Percentiles rank a stretch among this genome's conserved stretches.
Evolutionary conservation across 2,797 vertebrate genomes (phyloP).

Genomic region (Taeniopygia guttata): DNA sequence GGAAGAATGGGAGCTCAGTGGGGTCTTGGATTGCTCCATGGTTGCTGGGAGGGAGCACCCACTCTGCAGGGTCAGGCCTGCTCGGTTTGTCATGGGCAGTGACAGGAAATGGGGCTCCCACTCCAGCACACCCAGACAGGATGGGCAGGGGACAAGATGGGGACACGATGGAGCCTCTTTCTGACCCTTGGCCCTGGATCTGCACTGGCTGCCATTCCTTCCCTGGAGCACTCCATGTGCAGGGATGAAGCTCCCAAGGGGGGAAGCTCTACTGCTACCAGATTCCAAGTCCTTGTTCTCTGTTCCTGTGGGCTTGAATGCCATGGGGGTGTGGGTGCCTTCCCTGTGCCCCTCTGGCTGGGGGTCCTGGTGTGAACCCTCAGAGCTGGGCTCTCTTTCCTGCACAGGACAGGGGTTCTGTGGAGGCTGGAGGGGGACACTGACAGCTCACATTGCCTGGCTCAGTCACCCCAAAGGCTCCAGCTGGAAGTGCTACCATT

Average conservation of each 20-base stretch:
- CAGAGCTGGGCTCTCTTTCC: background rate
- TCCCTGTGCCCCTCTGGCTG: background rate
- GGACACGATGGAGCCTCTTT: rapidly evolving
- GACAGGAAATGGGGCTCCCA: background rate
- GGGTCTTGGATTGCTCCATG: background rate
- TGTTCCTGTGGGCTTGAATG: background rate
- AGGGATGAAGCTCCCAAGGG: background rate
- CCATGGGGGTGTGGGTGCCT: too few relatives aligned
- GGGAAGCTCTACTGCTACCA: background rate
- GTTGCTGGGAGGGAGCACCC: background rate
- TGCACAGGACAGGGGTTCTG: background rate
- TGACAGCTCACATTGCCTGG: background rate
- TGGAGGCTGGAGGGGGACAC: background rate
- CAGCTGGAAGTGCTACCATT: background rate
- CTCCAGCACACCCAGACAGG: background rate
- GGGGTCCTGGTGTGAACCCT: background rate
- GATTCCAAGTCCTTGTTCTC: background rate
- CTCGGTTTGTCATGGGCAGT: background rate
- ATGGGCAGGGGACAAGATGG: background rate
- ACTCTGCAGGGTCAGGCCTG: background rate
- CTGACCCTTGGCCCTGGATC: background rate
- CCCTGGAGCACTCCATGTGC: background rate
- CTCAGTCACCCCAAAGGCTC: background rate
- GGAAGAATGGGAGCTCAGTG: background rate
- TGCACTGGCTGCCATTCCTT: background rate